Conservation (phyloP, 1,140 invertebrate genomes). For the Geopemphigus sp. region DNA sequence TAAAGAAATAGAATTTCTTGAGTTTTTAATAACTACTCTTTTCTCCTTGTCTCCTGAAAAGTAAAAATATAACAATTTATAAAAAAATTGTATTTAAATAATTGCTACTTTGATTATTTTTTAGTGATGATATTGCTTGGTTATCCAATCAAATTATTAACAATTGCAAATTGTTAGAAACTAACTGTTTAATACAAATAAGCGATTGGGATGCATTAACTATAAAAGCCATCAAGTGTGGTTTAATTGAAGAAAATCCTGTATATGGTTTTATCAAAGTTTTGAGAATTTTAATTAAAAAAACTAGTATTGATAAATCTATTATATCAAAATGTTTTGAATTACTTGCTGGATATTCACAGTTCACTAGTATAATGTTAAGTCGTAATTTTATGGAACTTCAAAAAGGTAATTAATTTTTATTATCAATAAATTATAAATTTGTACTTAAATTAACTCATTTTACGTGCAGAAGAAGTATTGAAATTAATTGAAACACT, state of each 20-base stretch:
- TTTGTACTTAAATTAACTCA: neutral
- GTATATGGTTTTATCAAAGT: conserved; percentile 26
- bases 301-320: conserved; percentile 8
- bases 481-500: conserved; percentile 35
- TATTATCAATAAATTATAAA: neutral
- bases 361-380: conserved; percentile 34
- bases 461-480: conserved; percentile 25
- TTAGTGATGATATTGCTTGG: conserved; percentile 21
- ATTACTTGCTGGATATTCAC: conserved; percentile 20
- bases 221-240: conserved; percentile 16
- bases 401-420: conserved; percentile 26
- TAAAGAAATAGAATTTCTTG: conserved; percentile 24
- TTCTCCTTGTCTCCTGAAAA: conserved; percentile 19
- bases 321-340: conserved; percentile 4
- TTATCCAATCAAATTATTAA: conserved; percentile 35
- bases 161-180: conserved; percentile 22
- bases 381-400: conserved; percentile 1
- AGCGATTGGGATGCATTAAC: conserved; percentile 9
- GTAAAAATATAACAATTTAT: conserved; percentile 13
- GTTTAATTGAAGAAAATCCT: conserved; percentile 18
- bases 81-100: neutral
- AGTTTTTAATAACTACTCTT: conserved; percentile 26
- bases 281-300: conserved; percentile 23
- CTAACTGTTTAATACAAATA: conserved; percentile 6
- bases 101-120: neutral